Evolutionary conservation across 1,140 invertebrate species (phyloP).

Genomic region (Drosophila nigromelanica): DNA sequence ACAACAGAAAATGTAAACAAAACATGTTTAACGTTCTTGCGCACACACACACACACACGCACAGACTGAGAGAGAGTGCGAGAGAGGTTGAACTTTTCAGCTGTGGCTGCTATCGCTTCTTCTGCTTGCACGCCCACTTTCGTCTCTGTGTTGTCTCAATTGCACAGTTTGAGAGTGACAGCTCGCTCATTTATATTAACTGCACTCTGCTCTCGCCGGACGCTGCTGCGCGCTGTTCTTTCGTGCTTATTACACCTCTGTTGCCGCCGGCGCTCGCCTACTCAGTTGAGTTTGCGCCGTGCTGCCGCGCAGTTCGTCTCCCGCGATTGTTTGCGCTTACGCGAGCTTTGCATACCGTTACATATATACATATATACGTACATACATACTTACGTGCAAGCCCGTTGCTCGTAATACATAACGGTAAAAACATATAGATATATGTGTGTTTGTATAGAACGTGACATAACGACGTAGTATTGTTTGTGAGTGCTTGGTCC

Average conservation of each 20-base stretch:
- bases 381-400: constrained; percentile 1
- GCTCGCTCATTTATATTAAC: constrained; percentile 10
- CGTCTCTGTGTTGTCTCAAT: constrained; percentile 40
- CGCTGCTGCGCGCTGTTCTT: constrained; percentile 6
- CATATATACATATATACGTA: constrained; percentile 5
- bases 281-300: constrained; percentile 65
- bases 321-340: constrained; percentile 53
- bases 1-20: constrained; percentile 55
- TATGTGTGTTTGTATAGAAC: constrained; percentile 49
- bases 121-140: constrained; percentile 33
- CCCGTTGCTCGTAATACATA: constrained; percentile 38
- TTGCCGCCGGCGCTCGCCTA: constrained; percentile 15
- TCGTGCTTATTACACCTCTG: not conserved
- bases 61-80: not conserved
- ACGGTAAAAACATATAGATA: constrained; percentile 47
- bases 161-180: constrained; percentile 46
- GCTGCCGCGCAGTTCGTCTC: constrained; percentile 59
- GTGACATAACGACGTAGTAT: constrained; percentile 75
- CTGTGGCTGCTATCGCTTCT: constrained; percentile 5
- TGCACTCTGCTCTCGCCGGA: not conserved
- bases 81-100: constrained; percentile 25
- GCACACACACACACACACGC: not conserved
- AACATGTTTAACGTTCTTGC: constrained; percentile 24
- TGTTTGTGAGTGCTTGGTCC: constrained; percentile 72
- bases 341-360: constrained; percentile 40